Conservation (phyloP, 2,113 vertebrate genomes). For the Sterrhoptilus dennistouni region DNA sequence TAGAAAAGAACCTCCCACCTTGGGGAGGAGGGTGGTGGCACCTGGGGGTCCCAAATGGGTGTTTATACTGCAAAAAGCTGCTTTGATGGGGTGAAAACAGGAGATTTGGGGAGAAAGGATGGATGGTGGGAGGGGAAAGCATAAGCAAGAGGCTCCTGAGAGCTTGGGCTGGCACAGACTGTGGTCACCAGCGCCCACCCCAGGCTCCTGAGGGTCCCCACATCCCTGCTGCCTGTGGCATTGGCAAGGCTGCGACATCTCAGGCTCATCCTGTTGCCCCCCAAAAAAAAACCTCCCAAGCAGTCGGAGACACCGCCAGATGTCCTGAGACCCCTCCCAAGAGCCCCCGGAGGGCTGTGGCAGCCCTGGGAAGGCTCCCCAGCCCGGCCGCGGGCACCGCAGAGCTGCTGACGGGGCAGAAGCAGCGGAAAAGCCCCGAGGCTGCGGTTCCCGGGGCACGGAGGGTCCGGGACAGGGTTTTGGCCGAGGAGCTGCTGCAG, state of each 20-base stretch:
- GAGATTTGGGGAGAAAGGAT: background rate
- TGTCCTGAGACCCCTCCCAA: background rate
- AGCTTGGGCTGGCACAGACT: too few relatives aligned
- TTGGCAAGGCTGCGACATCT: background rate
- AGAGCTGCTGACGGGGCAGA: constrained; percentile 50
- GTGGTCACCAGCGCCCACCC: background rate
- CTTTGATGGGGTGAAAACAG: background rate
- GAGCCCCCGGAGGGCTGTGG: background rate
- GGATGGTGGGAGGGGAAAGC: background rate
- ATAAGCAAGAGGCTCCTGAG: rapidly evolving
- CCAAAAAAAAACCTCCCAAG: background rate
- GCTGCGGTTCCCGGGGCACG: background rate
- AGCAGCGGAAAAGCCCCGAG: background rate
- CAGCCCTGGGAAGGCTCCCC: background rate
- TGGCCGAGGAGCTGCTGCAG: background rate
- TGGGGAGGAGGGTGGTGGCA: rapidly evolving
- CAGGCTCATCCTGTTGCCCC: background rate
- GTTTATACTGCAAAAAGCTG: background rate
- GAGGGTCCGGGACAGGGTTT: background rate
- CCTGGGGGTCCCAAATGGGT: too few relatives aligned
- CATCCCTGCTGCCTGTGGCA: rapidly evolving
- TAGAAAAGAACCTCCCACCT: background rate
- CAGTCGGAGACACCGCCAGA: background rate
- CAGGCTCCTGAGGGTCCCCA: rapidly evolving
- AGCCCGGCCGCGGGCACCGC: background rate